phyloP scores from a whole-genome alignment of 2,797 vertebrate species.

The Anableps anableps region DNA sequence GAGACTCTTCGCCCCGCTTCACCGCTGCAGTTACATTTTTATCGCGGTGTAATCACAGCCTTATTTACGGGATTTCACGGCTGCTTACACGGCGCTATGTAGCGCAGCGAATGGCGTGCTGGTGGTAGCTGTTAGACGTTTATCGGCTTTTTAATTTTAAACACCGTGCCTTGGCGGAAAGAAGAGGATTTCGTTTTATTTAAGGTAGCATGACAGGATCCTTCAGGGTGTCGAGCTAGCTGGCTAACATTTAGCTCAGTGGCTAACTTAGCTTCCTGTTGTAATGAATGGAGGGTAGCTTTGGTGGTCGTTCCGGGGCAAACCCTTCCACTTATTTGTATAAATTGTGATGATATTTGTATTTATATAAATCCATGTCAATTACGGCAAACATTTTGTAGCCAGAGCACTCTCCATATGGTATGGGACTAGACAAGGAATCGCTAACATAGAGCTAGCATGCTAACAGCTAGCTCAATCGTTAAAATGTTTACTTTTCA shows the following conservation, averaged over 20 bases:
- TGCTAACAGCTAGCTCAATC: constrained; percentile 58
- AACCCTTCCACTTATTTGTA: background rate
- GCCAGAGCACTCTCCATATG: constrained; percentile 9
- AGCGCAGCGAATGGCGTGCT: constrained; percentile 45
- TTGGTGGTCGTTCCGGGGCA: background rate
- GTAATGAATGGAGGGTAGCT: constrained; percentile 36
- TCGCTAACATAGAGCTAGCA: constrained; percentile 64
- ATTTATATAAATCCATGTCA: background rate
- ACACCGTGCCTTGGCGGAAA: constrained; percentile 86
- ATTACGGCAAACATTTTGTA: constrained; percentile 2
- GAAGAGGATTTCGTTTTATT: constrained; percentile 85
- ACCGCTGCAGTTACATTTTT: constrained; percentile 44
- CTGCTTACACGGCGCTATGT: constrained; percentile 34
- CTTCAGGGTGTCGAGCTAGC: constrained; percentile 59
- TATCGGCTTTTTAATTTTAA: constrained; percentile 84
- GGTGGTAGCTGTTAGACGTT: constrained; percentile 70
- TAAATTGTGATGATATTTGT: background rate
- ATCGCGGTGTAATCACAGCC: constrained; percentile 48
- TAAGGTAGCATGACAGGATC: constrained; percentile 87
- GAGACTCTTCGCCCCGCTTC: constrained; percentile 66
- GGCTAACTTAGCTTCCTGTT: constrained; percentile 47
- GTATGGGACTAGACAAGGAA: constrained; percentile 32
- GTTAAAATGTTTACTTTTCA: constrained; percentile 28
- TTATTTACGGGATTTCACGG: constrained; percentile 40
- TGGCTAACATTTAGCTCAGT: constrained; percentile 60